A percentile compares a stretch with the other conserved stretches of the same genome.
Conservation (phyloP, 2,113 vertebrate genomes). For the Physeter macrocephalus region DNA sequence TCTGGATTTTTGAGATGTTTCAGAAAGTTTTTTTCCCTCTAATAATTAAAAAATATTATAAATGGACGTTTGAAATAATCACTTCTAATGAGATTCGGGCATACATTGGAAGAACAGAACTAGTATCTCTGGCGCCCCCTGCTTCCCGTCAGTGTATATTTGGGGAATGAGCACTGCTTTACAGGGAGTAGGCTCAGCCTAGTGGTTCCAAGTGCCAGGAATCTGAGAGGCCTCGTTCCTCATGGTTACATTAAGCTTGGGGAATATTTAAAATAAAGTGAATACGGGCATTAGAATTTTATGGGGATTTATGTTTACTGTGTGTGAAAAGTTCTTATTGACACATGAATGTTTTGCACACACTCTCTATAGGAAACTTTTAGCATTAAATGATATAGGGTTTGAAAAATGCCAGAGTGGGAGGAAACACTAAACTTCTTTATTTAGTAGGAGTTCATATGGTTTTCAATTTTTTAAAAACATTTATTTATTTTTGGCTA, state of each 20-base stretch:
- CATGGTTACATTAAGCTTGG: background rate
- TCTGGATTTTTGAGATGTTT: background rate
- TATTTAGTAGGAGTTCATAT: background rate
- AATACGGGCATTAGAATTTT: background rate
- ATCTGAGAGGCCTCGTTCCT: background rate
- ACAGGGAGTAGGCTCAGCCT: background rate
- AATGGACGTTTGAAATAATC: background rate
- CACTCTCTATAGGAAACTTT: background rate
- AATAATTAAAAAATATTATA: background rate
- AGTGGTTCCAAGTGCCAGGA: background rate
- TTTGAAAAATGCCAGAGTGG: background rate
- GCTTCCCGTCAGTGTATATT: background rate
- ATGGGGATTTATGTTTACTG: background rate
- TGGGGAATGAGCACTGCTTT: background rate
- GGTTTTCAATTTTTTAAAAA: background rate
- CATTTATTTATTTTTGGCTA: too few species aligned
- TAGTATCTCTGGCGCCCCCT: background rate
- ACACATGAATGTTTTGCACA: background rate
- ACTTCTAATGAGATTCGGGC: background rate
- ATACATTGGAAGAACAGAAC: accelerated
- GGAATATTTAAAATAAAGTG: background rate
- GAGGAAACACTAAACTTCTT: background rate
- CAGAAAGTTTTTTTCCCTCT: background rate
- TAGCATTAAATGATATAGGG: background rate
- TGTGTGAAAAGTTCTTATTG: background rate